Conservation (phyloP, 2,113 vertebrate species). For the Lophochroa leadbeateri region DNA sequence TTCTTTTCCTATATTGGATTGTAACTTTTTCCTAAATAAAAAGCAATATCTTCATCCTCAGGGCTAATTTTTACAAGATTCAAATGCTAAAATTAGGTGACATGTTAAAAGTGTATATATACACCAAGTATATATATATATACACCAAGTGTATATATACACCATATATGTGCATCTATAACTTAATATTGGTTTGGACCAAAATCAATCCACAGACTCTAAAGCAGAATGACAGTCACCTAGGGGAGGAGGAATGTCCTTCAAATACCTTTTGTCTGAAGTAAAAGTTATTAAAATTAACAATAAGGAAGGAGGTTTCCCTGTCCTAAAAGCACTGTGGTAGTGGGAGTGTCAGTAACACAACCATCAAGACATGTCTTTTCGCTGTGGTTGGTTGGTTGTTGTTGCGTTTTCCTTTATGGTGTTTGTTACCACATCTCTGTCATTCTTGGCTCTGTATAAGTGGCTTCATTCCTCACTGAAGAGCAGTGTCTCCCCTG, state of each 20-base stretch:
- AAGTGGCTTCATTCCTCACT: not conserved
- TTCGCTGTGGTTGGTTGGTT: not conserved
- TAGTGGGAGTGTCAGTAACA: not conserved
- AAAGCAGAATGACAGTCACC: not conserved
- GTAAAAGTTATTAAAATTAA: not conserved
- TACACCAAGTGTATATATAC: accelerated
- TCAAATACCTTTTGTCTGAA: not conserved
- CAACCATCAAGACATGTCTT: accelerated
- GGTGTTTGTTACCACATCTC: not conserved
- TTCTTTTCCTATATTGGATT: not conserved
- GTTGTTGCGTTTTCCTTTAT: not conserved
- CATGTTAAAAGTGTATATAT: not conserved
- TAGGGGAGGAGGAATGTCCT: not conserved
- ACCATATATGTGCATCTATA: accelerated
- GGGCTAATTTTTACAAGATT: not conserved
- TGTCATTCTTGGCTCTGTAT: not conserved
- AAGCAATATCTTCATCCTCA: not conserved
- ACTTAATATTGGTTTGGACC: not conserved
- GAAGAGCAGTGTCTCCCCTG: not conserved
- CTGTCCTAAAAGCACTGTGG: not conserved
- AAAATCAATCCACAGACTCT: not conserved
- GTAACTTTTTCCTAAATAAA: not conserved
- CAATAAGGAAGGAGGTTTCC: not conserved
- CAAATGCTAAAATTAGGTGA: not conserved
- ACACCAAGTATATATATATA: accelerated